Percentiles rank a stretch among this genome's conserved stretches.
Conservation (phyloP, 2,797 vertebrate genomes). For the Florisuga fusca region DNA sequence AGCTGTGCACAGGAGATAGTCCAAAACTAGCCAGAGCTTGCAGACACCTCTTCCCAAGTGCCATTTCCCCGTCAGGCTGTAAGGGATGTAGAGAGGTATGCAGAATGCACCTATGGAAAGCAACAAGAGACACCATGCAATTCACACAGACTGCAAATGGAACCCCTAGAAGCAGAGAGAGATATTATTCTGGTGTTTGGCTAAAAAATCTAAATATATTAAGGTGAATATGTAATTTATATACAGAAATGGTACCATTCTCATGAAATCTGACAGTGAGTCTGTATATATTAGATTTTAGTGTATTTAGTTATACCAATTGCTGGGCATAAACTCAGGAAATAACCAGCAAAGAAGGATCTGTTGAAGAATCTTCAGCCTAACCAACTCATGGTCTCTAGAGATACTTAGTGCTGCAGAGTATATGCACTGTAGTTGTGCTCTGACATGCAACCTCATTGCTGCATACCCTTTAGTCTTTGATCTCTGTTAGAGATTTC, state of each 20-base stretch:
- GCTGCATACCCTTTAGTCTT: not conserved
- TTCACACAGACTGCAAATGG: not conserved
- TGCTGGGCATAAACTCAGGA: not conserved
- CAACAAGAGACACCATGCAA: not conserved
- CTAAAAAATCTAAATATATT: not conserved
- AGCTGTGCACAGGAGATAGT: conserved; percentile 89
- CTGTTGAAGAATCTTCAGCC: not conserved
- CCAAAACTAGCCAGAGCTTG: conserved; percentile 87
- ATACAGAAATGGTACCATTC: not conserved
- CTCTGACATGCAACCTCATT: not conserved
- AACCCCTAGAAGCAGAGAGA: not conserved
- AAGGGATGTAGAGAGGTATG: conserved; percentile 90
- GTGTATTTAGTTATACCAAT: not conserved
- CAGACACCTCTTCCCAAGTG: conserved; percentile 82
- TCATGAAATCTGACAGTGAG: not conserved
- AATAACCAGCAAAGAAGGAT: not conserved
- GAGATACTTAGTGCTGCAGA: not conserved
- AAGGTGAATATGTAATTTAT: not conserved
- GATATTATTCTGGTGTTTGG: not conserved
- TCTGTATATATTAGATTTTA: not conserved
- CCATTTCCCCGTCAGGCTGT: conserved; percentile 83
- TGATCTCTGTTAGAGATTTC: not conserved
- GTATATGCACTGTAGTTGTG: not conserved
- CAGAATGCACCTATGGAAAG: conserved; percentile 82
- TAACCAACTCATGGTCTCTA: not conserved